Evolutionary conservation across 2,888 invertebrate genomes (phyloP).

Genomic region (Colletes collaris): DNA sequence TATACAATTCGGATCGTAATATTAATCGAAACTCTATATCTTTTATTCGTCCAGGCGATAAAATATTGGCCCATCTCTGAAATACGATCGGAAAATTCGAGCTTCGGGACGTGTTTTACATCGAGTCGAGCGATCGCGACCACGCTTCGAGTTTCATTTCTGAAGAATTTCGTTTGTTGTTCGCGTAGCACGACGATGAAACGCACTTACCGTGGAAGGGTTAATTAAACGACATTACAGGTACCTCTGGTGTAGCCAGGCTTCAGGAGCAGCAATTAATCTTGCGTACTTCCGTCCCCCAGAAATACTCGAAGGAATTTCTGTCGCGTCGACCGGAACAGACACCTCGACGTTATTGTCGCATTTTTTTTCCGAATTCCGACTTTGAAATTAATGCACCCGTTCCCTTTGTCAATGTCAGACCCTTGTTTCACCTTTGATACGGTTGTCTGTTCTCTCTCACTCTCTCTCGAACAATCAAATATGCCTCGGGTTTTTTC

Average conservation of each 20-base stretch:
- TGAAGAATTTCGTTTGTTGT: constrained; percentile 20
- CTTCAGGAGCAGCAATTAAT: constrained; percentile 27
- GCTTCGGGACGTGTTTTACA: too few relatives aligned
- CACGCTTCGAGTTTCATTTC: not conserved
- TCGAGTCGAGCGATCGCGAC: too few relatives aligned
- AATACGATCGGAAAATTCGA: too few relatives aligned
- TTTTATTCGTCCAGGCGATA: too few relatives aligned
- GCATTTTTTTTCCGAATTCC: constrained; percentile 15
- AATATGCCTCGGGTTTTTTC: constrained; percentile 5
- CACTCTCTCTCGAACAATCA: not conserved
- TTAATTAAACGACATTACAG: constrained; percentile 30
- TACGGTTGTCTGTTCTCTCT: too few relatives aligned
- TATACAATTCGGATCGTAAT: too few relatives aligned
- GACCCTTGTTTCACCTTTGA: not conserved
- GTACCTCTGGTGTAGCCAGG: not conserved
- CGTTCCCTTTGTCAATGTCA: constrained; percentile 12
- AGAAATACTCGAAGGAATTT: constrained; percentile 24
- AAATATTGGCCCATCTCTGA: too few relatives aligned
- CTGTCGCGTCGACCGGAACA: not conserved
- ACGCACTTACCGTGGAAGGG: not conserved
- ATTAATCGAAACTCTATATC: too few relatives aligned
- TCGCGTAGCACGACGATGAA: constrained; percentile 20
- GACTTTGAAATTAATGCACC: not conserved
- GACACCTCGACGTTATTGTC: not conserved
- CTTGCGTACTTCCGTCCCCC: constrained; percentile 7